phyloP scores from a whole-genome alignment of 2,113 vertebrate genomes.

The Archocentrus centrarchus region DNA sequence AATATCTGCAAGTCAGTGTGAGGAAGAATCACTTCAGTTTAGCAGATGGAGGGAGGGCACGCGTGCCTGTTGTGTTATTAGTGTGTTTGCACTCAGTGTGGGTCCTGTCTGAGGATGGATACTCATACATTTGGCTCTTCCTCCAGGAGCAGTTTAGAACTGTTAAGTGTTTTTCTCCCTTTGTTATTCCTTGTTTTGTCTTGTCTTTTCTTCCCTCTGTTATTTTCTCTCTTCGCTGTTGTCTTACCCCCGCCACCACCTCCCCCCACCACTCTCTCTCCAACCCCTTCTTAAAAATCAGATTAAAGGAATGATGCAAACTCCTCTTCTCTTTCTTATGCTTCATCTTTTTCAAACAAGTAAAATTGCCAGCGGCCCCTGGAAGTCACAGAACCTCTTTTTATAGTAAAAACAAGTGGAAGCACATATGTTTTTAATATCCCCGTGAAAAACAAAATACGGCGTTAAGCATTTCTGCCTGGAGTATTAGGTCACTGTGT shows the following conservation, averaged over 20 bases:
- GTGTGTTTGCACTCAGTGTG: slow-evolving; percentile 20
- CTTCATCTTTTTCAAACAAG: slow-evolving; percentile 45
- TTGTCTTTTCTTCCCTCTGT: slow-evolving; percentile 33
- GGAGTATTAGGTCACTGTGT: slow-evolving; percentile 28
- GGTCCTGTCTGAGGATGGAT: slow-evolving; percentile 27
- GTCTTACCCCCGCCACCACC: background rate
- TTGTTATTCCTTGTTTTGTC: slow-evolving; percentile 33
- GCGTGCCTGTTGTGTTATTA: background rate
- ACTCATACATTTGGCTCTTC: background rate
- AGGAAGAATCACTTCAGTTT: background rate
- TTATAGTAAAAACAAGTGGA: slow-evolving; percentile 52
- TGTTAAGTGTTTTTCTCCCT: background rate
- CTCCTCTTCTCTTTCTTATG: slow-evolving; percentile 43
- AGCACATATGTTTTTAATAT: slow-evolving; percentile 37
- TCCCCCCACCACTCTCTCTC: background rate
- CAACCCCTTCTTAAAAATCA: slow-evolving; percentile 34
- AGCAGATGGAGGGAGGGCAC: background rate
- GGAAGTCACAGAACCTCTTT: slow-evolving; percentile 30
- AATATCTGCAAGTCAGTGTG: background rate
- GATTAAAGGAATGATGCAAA: slow-evolving; percentile 69
- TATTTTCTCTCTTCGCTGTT: slow-evolving; percentile 39
- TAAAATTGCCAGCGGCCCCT: slow-evolving; percentile 47
- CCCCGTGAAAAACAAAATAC: slow-evolving; percentile 36
- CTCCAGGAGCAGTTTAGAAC: background rate
- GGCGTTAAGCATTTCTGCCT: slow-evolving; percentile 31